Percentiles rank a stretch among this genome's conserved stretches.
Evolutionary conservation across 2,888 invertebrate species (phyloP).

Genomic region (Lasioglossum leucozonium): DNA sequence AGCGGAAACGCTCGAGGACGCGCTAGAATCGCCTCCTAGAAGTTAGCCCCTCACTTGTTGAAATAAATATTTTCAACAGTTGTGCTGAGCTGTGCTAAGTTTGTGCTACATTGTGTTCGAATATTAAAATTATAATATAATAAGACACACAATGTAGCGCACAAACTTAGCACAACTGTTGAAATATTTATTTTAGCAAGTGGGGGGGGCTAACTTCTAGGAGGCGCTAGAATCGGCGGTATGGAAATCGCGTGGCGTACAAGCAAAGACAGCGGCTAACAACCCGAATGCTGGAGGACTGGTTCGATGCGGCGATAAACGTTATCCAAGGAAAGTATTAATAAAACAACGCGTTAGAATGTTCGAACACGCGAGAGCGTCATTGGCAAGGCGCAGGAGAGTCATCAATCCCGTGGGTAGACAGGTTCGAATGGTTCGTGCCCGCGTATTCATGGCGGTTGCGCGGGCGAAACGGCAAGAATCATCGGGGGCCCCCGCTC

Average conservation of each 20-base stretch:
- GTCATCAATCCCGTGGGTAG: neutral
- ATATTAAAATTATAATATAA: no score
- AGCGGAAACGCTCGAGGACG: neutral
- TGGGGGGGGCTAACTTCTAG: no score
- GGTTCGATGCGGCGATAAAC: neutral
- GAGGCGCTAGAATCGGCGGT: neutral
- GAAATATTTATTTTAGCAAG: no score
- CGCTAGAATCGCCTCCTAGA: no score
- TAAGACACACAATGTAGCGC: no score
- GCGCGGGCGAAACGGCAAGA: neutral
- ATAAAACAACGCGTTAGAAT: conserved; percentile 7
- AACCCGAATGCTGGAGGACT: neutral
- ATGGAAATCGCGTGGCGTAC: neutral
- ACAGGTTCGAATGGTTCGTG: conserved; percentile 5
- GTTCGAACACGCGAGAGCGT: conserved; percentile 3
- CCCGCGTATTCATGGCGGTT: neutral
- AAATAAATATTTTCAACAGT: no score
- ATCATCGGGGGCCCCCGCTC: neutral
- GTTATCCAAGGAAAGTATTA: conserved; percentile 5
- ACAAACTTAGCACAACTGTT: no score
- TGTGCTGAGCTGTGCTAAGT: no score
- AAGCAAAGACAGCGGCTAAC: neutral
- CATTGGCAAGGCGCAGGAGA: neutral
- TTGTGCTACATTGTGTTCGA: no score
- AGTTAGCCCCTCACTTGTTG: no score